phyloP scores from a whole-genome alignment of 2,888 invertebrate genomes.

The Callinectes sapidus region DNA sequence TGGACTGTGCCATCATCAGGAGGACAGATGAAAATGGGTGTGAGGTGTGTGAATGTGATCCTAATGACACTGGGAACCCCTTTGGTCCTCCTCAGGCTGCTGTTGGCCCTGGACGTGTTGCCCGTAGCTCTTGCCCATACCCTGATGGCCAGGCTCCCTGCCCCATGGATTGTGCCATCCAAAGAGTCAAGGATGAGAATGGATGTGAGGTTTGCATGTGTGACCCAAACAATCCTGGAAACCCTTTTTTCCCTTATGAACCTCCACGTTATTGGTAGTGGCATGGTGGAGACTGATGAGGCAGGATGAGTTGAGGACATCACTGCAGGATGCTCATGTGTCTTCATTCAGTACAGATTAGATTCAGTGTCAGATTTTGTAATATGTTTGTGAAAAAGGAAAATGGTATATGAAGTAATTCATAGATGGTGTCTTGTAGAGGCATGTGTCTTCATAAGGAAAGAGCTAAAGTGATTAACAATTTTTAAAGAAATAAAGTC shows the following conservation, averaged over 20 bases:
- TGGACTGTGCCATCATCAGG: slow-evolving; percentile 39
- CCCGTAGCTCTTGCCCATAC: background rate
- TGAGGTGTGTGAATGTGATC: slow-evolving; percentile 32
- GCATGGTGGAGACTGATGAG: too few relatives aligned
- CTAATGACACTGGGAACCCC: slow-evolving; percentile 29
- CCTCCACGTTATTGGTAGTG: background rate
- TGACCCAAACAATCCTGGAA: slow-evolving; percentile 35
- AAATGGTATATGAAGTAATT: too few relatives aligned
- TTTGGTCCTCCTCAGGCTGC: slow-evolving; percentile 11
- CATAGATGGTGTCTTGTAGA: too few relatives aligned
- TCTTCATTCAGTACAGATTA: too few relatives aligned
- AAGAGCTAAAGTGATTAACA: too few relatives aligned
- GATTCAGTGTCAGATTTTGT: too few relatives aligned
- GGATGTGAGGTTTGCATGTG: slow-evolving; percentile 39
- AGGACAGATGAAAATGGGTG: background rate
- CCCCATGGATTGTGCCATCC: slow-evolving; percentile 42
- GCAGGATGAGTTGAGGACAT: too few relatives aligned
- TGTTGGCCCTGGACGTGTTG: too few relatives aligned
- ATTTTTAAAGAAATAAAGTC: too few relatives aligned
- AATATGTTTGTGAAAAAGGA: too few relatives aligned
- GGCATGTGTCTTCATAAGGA: too few relatives aligned
- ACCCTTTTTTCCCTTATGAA: background rate
- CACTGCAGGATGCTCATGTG: too few relatives aligned
- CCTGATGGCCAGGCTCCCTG: background rate
- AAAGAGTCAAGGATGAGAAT: background rate